Conservation (phyloP, 1,140 invertebrate species). For the Philopotamus ludificatus region DNA sequence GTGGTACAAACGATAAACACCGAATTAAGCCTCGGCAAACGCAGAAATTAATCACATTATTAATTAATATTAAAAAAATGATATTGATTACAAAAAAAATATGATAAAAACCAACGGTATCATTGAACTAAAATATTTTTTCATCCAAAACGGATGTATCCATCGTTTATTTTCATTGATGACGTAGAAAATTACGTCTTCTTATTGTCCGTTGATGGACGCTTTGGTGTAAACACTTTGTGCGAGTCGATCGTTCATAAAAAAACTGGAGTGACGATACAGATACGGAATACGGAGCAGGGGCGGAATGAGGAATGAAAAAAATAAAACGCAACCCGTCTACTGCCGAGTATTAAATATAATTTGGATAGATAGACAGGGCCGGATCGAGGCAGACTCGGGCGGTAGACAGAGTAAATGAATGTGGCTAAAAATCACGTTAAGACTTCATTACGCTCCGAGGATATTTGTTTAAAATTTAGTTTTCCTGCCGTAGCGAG, state of each 20-base stretch:
- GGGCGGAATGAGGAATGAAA: not conserved
- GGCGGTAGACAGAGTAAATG: constrained; percentile 39
- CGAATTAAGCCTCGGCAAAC: not conserved
- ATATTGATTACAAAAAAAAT: no score
- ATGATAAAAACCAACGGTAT: no score
- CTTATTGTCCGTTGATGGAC: no score
- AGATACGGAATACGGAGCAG: constrained; percentile 19
- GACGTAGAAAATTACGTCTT: no score
- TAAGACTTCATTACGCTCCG: constrained; percentile 42
- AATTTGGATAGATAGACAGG: constrained; percentile 39
- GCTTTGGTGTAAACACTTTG: no score
- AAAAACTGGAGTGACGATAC: constrained; percentile 26
- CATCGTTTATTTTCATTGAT: no score
- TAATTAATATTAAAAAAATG: not conserved
- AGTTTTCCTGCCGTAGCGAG: constrained; percentile 37
- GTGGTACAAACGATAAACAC: not conserved
- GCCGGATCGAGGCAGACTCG: not conserved
- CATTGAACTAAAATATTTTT: no score
- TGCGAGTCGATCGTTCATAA: no score
- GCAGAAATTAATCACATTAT: not conserved
- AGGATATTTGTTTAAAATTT: constrained; percentile 43
- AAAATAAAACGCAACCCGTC: constrained; percentile 34
- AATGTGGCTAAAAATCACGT: constrained; percentile 43
- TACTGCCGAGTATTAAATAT: constrained; percentile 39
- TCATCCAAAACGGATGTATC: no score